Base-by-base conservation (phyloP, 1,140 invertebrate species). In the Hylyphantes graminicola region DNA sequence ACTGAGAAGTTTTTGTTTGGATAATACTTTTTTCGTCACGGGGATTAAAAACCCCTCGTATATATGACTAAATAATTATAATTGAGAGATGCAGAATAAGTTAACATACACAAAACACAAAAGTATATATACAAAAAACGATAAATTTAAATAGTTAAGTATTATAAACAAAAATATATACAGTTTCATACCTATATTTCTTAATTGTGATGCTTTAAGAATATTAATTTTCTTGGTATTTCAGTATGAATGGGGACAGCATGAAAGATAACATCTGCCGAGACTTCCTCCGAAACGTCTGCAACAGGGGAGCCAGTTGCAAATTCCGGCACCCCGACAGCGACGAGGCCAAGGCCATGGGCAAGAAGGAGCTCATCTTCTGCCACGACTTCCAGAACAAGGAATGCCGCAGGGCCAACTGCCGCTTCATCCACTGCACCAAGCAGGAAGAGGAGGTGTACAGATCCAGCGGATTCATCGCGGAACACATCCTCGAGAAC, bases 321-420 rank as follows among this genome's bases (percentile, higher is more conserved):
- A 95, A 95, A 87, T 95, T 93, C 87, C 90, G 92, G 17, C 94
- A 95, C 88, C 92, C 92, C 7, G 89, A 89, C 76, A 92, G 92
- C 86, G 90, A 89, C 87, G 92, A 89, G 86, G 90, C 89, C 19
- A 86, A 87, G 73, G 80, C 79, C 13, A 53, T 67, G 76, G 87
- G 79, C 21, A 87, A 86, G 57, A 85, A 87, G 59, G 89, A 89
- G 80, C 91, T 90, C 19, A 90, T 92, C 21, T 96, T 96, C 88
- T 96, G 95, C 88, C 94, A 96, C 88, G 95, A 96, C 88, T 96
- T 92, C 90, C 95, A 96, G 89, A 96, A 96, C 89, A 93, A 92
- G 10, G 91, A 92, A 74, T 94, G 93, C 87, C 90, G 91, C 11
- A 91, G 93, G 87, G 89, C 91, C 0, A 92, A 92, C 65, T 93